These are phyloP conservation scores for Bombus soroeensis DNA, from an alignment of 1,140 invertebrate genomes.

Conservation along the genomic window DNA sequence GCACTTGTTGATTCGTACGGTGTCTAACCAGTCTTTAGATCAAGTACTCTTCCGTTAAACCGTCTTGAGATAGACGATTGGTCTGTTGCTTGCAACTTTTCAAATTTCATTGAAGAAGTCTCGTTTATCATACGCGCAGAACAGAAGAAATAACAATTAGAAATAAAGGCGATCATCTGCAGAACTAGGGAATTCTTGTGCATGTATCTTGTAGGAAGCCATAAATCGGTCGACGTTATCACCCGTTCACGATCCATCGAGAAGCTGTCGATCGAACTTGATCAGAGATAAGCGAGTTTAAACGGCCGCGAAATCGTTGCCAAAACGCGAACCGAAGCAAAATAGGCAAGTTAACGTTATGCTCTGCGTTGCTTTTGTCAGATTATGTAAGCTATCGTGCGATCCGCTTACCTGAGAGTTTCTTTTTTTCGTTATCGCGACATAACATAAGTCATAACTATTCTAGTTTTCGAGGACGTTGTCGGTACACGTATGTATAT, in stretches of 20 bases:
- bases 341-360: neutral
- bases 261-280: conserved; percentile 13
- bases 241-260: neutral
- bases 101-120: neutral
- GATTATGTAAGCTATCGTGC: conserved; percentile 43
- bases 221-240: neutral
- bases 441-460: conserved; percentile 63
- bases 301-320: conserved; percentile 18
- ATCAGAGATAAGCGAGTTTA: conserved; percentile 45
- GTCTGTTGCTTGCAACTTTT: neutral
- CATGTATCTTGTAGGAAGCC: too few species aligned
- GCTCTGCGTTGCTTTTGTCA: neutral
- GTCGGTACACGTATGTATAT: neutral
- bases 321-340: conserved; percentile 18
- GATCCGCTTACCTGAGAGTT: conserved; percentile 30
- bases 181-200: neutral
- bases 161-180: neutral
- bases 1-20: neutral
- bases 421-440: conserved; percentile 46
- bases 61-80: neutral
- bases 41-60: neutral
- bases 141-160: neutral
- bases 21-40: neutral
- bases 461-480: conserved; percentile 71
- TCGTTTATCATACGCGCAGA: neutral